Conservation (phyloP, 2,797 vertebrate genomes). For the Poecile montanus region DNA sequence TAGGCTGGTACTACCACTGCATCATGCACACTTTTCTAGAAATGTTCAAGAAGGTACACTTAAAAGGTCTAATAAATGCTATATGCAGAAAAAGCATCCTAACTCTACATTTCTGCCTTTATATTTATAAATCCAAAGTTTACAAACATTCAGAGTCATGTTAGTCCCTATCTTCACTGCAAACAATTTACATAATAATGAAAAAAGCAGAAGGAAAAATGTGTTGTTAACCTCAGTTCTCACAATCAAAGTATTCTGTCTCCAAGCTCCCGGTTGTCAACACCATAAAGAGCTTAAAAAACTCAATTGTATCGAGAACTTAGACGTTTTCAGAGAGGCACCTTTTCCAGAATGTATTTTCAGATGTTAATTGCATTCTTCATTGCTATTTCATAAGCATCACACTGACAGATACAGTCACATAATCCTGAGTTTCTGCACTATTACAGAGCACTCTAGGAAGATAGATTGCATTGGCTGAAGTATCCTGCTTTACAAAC, state of each 20-base stretch:
- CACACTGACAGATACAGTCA: neutral
- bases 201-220: neutral
- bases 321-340: neutral
- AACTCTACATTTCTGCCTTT: neutral
- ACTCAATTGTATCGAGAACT: neutral
- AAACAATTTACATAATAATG: neutral
- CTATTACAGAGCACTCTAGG: neutral
- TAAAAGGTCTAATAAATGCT: neutral
- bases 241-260: neutral
- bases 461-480: neutral
- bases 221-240: neutral
- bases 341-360: neutral
- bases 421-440: neutral
- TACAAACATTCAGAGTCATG: neutral
- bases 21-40: neutral
- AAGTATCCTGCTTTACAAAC: neutral
- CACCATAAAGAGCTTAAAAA: neutral
- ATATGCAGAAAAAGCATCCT: neutral
- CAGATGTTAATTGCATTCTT: neutral
- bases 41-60: neutral
- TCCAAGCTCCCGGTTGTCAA: neutral
- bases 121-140: neutral
- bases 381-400: neutral
- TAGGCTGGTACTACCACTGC: neutral
- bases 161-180: neutral